Base-by-base conservation (phyloP, 2,113 vertebrate species). In the Equus quagga region DNA sequence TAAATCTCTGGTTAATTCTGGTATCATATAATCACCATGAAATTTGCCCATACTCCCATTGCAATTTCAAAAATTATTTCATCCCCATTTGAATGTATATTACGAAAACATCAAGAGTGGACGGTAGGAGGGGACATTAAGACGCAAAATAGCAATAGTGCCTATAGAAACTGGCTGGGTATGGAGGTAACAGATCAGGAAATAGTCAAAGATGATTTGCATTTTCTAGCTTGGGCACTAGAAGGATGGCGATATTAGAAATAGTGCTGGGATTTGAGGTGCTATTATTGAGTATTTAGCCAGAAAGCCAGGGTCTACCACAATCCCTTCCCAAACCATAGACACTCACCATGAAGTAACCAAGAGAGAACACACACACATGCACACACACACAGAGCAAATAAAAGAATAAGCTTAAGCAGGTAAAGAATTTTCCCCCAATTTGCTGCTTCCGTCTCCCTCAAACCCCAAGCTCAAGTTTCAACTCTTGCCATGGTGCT, bases 1-100 rank as follows among this genome's bases (percentile, higher is more conserved):
- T 92, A 62, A 89, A 75, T 44, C 79, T 89, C 64, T 90, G 62
- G 14, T 75, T 96, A 70, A 80, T 94, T 87, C 56, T 83, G 17
- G 18, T 75, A n/a, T 78, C 46, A 67, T 31, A 46, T 46, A n/a
- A 86, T 51, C 33, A 67, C 17, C 31, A 26, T 54, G 12, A 19
- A 94, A 83, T 62, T 44, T 81, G 18, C 10, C 31, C 49, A 33
- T 56, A 46, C 23, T 83, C 33, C 23, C 7, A 69, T n/a, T 81
- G 26, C n/a, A 62, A 14, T 86, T 83, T 64, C 11, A 85, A 91
- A 81, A 94, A 73, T 67, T n/a, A 78, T 82, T 81, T 91, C 11
- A 3, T 3, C 1, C 31, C 44, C 26, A 83, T 96, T 81, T 69
- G 31, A 80, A 76, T 26, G 21, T 78, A 70, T 73, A 56, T 69